Base-by-base conservation (phyloP, 2,888 invertebrate species). In the Dynastes hyllus region DNA sequence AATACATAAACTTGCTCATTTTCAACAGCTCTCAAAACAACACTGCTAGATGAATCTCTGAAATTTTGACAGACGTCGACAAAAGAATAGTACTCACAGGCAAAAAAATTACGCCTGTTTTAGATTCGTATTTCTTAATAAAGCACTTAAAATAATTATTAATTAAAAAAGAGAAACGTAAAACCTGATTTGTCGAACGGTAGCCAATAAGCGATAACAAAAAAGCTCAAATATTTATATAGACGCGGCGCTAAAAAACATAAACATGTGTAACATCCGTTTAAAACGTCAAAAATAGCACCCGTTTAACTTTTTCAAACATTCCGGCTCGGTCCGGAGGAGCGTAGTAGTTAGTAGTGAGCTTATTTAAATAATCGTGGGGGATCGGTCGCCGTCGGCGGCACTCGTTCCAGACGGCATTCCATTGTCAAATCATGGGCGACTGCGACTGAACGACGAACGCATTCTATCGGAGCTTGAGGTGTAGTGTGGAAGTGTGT, bases 251-350 rank as follows among this genome's bases (percentile, higher is more conserved):
- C 80, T 82, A 79, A 82, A 82, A 76, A 75, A 79, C 79, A 75
- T 76, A 79, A 79, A 83, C 84, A 85, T 84, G 84, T 85, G 85
- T 85, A 85, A 85, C 84, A 85, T 85, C 85, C 85, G 85, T 84
- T 82, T 82, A 78, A 67, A 77, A 71, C 77, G 78, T 77, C 80
- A 78, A 78, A 83, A 83, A 83, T 84, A 83, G 82, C 82, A 76
- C 78, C 77, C 80, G 80, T 81, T 79, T 79, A 78, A 73, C 79
- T 80, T 82, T 81, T 81, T 82, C 79, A 76, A 80, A 70, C 81
- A 80, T 80, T 81, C 79, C 80, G 79, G 73, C 66, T 71, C 69
- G 77, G 73, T 69, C 76, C 75, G 71, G 71, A 71, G 71, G n/a
- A 71, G 55, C 37, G 76, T 65, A 63, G 76, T 76, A 66, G 71